A percentile compares a stretch with the other conserved stretches of the same genome.
phyloP scores from a whole-genome alignment of 1,140 invertebrate genomes.

The Drosophila rhopaloa region DNA sequence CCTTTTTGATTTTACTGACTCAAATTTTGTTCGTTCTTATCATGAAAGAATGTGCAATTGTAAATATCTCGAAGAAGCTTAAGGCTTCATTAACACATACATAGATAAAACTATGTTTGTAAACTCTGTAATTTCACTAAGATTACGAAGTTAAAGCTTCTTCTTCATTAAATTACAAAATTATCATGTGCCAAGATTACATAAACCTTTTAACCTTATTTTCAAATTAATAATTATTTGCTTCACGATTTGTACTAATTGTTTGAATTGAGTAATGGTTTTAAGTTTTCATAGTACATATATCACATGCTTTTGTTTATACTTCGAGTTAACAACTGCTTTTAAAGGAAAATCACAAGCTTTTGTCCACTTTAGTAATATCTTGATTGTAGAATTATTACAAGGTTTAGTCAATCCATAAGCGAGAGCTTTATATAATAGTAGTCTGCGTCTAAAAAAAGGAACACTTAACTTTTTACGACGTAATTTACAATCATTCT shows the following conservation, averaged over 20 bases:
- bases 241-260: not conserved
- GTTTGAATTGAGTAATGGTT: not conserved
- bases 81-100: not conserved
- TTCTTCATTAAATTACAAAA: not conserved
- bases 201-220: not conserved
- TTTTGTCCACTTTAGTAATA: not conserved
- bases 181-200: not conserved
- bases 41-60: not conserved
- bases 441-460: conserved; percentile 1
- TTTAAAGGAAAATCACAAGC: not conserved
- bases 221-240: not conserved
- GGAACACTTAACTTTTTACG: conserved; percentile 23
- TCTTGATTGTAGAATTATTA: not conserved
- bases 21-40: not conserved
- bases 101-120: not conserved
- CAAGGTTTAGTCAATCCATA: conserved; percentile 3
- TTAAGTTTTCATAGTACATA: not conserved
- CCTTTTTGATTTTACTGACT: not conserved
- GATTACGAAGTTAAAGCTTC: not conserved
- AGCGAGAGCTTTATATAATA: conserved; percentile 4
- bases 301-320: conserved; percentile 3
- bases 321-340: not conserved
- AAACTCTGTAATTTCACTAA: too few species aligned
- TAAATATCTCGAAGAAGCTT: not conserved
- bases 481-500: conserved; percentile 28